Evolutionary conservation across 2,888 invertebrate genomes (phyloP), one percentile per base, ranked within the genome.

Genomic region (Euplagia quadripunctaria): DNA sequence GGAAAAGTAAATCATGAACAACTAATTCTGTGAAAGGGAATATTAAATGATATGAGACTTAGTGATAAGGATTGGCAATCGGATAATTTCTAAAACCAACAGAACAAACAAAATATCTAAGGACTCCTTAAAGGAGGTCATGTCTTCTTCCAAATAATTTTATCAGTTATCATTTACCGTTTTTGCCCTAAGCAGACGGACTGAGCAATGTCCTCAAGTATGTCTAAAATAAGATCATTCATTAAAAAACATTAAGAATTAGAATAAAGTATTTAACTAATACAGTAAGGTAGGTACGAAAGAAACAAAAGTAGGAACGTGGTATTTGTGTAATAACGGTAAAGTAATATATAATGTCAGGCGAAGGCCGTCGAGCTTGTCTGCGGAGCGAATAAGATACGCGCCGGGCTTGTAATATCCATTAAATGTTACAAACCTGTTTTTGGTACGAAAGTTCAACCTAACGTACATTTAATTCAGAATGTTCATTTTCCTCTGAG

Each of bases 261-360:
- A 14, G 0, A 61, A 31, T 14, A 0, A 52, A 61, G 12, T 58
- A 58, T 58, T 58, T 11, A 41, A 41, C 17, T 67, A 31, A 14
- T 9, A 52, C 51, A 17, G 42, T 42, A 41, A 42, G 46, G 9
- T n/a, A 64, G 55, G 4, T 7, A n/a, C 52, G 14, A 42, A n/a
- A 68, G n/a, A 49, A 68, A 55, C 14, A 14, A 4, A n/a, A n/a
- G 41, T 12, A 42, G 31, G 31, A 20, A 58, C 46, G n/a, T 42
- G 68, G n/a, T 68, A 63, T 51, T 68, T 64, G 52, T 68, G 67
- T 68, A 55, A 51, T 43, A 72, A 64, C 67, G 46, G 68, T 64
- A 64, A 63, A 68, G 64, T 64, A 64, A 46, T 20, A 31, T 31
- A 64, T 20, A 68, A 16, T 63, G 52, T 46, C 51, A 51, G 43